Evolutionary conservation across 1,140 invertebrate species (phyloP), one percentile per base, ranked within the genome.

Genomic region (Cephus cinctus): DNA sequence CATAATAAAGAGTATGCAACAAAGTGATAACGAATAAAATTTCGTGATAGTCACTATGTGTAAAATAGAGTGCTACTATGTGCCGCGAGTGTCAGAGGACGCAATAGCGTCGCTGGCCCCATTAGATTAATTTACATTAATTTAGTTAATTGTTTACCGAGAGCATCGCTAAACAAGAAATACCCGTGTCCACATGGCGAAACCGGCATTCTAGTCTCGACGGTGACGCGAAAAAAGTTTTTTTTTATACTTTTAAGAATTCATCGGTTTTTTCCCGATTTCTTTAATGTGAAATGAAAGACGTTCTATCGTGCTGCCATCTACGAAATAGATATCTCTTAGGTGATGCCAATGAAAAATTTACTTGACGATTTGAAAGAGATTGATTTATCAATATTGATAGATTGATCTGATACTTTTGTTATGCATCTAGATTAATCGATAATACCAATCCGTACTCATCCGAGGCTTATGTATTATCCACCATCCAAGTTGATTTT

Each of bases 61-160:
- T n/a, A 27, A 8, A 9, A 18, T n/a, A 1, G 16, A 38, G 16
- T 38, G 16, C 35, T 18, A 4, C 35, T 9, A 38, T 12, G 16
- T 38, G 11, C 11, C 35, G 11, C 9, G 11, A 38, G 11, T 9
- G 9, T n/a, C 16, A 11, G 16, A 9, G n/a, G n/a, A n/a, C n/a
- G n/a, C 35, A 9, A 18, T 18, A 2, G 35, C 39, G 16, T 41
- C 15, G 18, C 16, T 14, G 43, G 42, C 40, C 57, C 57, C 43
- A 59, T 66, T 66, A 63, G 58, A 59, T 55, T 66, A 56, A 63
- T 66, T 66, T 63, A 57, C 61, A 59, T 55, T 65, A 62, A 65
- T 62, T 60, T 56, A 59, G 43, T 47, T 61, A 58, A 63, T 63
- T 66, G 56, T 63, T 61, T 61, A 54, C 51, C 43, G 41, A 60